Evolutionary conservation across 2,113 vertebrate species (phyloP).

Genomic region (Cariama cristata): DNA sequence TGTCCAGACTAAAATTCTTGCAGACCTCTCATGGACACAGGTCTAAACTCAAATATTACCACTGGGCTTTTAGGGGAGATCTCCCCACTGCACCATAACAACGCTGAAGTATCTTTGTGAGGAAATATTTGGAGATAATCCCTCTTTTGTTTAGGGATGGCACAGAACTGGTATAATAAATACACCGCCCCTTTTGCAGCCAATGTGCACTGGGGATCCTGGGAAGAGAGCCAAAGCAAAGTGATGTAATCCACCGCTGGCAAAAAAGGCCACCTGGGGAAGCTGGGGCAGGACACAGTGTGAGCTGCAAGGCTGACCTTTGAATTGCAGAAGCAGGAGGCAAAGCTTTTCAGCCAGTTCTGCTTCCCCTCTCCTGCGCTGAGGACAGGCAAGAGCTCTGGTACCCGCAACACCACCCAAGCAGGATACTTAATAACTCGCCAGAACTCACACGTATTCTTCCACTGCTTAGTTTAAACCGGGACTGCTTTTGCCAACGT

Average conservation of each 20-base stretch:
- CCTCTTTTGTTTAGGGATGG: background rate
- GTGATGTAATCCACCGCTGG: background rate
- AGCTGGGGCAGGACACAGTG: background rate
- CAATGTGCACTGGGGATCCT: background rate
- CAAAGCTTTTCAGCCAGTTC: background rate
- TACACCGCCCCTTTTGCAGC: fast-evolving
- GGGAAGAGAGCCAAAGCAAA: background rate
- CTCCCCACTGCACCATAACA: background rate
- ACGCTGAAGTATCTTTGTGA: background rate
- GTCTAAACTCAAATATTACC: background rate
- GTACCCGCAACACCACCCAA: fast-evolving
- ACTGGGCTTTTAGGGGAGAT: background rate
- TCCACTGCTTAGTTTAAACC: background rate
- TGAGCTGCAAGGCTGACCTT: background rate
- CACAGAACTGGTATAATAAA: background rate
- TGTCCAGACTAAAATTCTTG: background rate
- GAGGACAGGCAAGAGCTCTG: background rate
- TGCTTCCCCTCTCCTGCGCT: background rate
- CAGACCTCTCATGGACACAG: background rate
- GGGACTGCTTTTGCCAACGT: background rate
- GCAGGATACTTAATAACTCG: background rate
- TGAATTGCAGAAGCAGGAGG: background rate
- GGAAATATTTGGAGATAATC: background rate
- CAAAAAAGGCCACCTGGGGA: background rate
- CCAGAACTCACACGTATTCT: background rate